phyloP scores from a whole-genome alignment of 1,140 invertebrate genomes.

The Theocolax elegans region DNA sequence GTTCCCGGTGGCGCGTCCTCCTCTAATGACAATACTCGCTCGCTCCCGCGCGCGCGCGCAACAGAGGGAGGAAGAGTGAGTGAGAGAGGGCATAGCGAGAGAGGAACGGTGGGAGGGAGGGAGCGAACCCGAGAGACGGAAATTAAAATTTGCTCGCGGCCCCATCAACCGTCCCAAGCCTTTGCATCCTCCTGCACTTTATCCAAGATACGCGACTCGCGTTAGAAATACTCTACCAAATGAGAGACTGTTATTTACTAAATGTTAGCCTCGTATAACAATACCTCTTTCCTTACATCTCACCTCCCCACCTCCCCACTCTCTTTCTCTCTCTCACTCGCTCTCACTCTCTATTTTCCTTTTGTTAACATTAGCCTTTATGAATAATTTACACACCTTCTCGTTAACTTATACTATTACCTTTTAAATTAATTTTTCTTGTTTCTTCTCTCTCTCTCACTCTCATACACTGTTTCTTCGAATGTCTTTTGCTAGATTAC shows the following conservation, averaged over 20 bases:
- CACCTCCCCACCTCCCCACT: too few relatives aligned
- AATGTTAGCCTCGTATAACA: slow-evolving; percentile 10
- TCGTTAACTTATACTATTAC: neutral
- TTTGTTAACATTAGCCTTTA: neutral
- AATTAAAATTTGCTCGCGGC: slow-evolving; percentile 56
- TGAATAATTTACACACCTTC: neutral
- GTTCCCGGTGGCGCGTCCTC: slow-evolving; percentile 46
- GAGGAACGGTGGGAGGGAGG: neutral
- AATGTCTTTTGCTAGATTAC: too few relatives aligned
- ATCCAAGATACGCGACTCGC: slow-evolving; percentile 25
- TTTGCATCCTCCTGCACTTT: slow-evolving; percentile 28
- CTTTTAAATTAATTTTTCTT: too few relatives aligned
- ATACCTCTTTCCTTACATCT: neutral
- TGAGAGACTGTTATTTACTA: slow-evolving; percentile 19
- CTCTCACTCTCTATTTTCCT: too few relatives aligned
- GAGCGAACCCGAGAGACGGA: slow-evolving; percentile 40
- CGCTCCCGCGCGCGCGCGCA: slow-evolving; percentile 36
- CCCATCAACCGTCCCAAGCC: slow-evolving; percentile 25
- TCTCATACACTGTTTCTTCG: too few relatives aligned
- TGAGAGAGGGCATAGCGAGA: too few relatives aligned
- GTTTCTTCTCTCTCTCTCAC: too few relatives aligned
- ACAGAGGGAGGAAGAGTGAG: neutral
- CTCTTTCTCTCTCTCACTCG: too few relatives aligned
- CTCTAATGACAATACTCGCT: slow-evolving; percentile 55
- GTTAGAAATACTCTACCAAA: slow-evolving; percentile 11